These are phyloP conservation scores for Hycleus cichorii DNA, from an alignment of 1,140 invertebrate genomes.

Conservation along the genomic window DNA sequence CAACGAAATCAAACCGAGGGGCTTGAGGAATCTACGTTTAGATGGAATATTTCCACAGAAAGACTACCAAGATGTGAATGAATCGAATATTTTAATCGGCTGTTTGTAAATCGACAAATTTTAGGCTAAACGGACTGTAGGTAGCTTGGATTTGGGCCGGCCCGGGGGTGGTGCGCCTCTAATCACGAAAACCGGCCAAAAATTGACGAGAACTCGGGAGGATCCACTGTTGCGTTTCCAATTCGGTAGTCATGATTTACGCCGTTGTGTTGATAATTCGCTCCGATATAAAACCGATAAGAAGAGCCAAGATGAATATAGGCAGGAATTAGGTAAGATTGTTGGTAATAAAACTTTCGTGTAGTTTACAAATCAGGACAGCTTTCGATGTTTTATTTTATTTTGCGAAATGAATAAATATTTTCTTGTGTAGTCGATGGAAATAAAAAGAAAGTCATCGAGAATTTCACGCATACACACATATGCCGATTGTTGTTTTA, in stretches of 20 bases:
- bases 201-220: slow-evolving; percentile 42
- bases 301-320: slow-evolving; percentile 44
- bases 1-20: slow-evolving; percentile 41
- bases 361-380: not conserved
- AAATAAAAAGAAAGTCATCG: slow-evolving; percentile 3
- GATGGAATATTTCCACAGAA: slow-evolving; percentile 43
- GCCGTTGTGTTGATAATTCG: slow-evolving; percentile 46
- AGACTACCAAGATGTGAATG: slow-evolving; percentile 37
- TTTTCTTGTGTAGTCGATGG: not conserved
- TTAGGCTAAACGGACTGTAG: slow-evolving; percentile 32
- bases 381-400: no score
- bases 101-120: not conserved
- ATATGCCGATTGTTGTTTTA: no score
- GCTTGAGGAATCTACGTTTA: slow-evolving; percentile 43
- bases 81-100: not conserved
- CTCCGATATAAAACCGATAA: slow-evolving; percentile 46
- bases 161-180: slow-evolving; percentile 38
- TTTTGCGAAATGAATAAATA: no score
- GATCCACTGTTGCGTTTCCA: slow-evolving; percentile 46
- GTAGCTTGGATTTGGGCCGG: slow-evolving; percentile 30
- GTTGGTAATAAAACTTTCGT: not conserved
- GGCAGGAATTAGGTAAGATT: slow-evolving; percentile 44
- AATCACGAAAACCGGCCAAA: slow-evolving; percentile 37
- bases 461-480: slow-evolving; percentile 2
- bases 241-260: slow-evolving; percentile 41